Conservation (phyloP, 2,113 vertebrate genomes). For the Rhinichthys klamathensis region DNA sequence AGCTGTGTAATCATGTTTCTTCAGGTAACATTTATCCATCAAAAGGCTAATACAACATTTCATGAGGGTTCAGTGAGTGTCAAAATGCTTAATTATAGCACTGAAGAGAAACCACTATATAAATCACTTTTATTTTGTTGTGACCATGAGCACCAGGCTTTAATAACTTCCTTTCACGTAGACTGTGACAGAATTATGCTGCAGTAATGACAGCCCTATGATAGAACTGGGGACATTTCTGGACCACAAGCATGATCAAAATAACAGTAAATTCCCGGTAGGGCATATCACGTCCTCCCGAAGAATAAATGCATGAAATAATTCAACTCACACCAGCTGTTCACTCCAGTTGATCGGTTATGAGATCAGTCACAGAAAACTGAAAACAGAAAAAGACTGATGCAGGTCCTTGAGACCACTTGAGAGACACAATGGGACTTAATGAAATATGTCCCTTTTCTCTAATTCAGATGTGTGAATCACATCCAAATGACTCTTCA, state of each 20-base stretch:
- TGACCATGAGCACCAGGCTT: constrained; percentile 12
- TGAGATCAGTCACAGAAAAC: not conserved
- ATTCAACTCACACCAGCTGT: not conserved
- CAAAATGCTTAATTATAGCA: constrained; percentile 2
- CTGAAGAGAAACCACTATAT: not conserved
- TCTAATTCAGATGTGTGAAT: not conserved
- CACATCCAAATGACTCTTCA: constrained; percentile 35
- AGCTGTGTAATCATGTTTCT: not conserved
- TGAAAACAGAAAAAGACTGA: not conserved
- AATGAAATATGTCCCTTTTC: not conserved
- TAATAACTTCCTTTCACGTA: constrained; percentile 22
- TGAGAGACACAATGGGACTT: constrained; percentile 5
- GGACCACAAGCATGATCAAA: not conserved
- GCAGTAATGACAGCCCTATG: constrained; percentile 22
- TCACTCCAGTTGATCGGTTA: not conserved
- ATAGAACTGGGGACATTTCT: not conserved
- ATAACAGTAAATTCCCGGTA: not conserved
- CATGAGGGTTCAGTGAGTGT: not conserved
- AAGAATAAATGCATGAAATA: constrained; percentile 14
- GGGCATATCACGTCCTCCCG: not conserved
- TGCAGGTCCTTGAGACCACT: not conserved
- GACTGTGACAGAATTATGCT: not conserved
- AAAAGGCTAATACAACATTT: not conserved
- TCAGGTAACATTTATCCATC: not conserved
- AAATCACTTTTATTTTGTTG: constrained; percentile 1